Conservation (phyloP, 2,797 vertebrate genomes). For the Aselliscus stoliczkanus region DNA sequence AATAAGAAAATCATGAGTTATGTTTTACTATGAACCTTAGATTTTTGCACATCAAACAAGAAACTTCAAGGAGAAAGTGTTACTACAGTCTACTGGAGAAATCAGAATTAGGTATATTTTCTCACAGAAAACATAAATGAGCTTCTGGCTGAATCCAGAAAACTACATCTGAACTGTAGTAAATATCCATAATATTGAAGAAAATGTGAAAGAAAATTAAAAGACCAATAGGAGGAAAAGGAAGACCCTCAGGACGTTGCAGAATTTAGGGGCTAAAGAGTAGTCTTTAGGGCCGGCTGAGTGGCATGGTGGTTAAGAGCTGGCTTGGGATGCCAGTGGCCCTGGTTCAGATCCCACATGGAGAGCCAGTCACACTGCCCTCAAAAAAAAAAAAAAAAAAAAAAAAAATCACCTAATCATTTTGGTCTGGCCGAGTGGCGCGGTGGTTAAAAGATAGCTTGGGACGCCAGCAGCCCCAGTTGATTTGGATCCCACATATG, state of each 20-base stretch:
- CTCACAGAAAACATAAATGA: background rate
- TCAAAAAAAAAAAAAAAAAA: too few relatives aligned
- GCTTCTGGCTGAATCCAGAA: background rate
- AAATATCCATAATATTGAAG: background rate
- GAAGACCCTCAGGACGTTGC: background rate
- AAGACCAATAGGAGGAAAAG: background rate
- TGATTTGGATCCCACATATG: too few relatives aligned
- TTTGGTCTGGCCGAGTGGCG: too few relatives aligned
- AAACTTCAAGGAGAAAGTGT: background rate
- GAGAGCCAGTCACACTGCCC: too few relatives aligned
- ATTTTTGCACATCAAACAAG: background rate
- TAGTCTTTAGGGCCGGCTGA: too few relatives aligned
- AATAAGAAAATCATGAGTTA: background rate
- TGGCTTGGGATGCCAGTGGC: too few relatives aligned
- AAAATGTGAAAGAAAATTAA: background rate
- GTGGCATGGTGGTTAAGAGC: too few relatives aligned
- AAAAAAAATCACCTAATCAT: too few relatives aligned
- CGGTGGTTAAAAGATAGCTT: too few relatives aligned
- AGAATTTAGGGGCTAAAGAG: background rate
- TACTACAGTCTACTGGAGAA: background rate
- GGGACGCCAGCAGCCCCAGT: too few relatives aligned
- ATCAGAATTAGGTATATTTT: background rate
- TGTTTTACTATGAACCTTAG: background rate
- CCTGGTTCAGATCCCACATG: too few relatives aligned
- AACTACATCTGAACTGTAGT: background rate